Evolutionary conservation across 1,140 invertebrate species (phyloP).

Genomic region (Zaprionus tsacasi): DNA sequence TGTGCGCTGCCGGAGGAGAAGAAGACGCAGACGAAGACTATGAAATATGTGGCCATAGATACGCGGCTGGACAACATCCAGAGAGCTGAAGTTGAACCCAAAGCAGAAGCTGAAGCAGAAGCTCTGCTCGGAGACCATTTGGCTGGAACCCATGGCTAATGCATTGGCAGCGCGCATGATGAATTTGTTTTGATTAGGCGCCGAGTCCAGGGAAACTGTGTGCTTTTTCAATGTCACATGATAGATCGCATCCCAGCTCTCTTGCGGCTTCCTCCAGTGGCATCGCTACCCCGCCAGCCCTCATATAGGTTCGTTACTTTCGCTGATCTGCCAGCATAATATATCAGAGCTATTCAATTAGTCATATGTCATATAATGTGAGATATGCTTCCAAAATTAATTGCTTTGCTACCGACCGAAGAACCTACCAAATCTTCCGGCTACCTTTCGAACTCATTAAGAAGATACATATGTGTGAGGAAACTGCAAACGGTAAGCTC

Average conservation of each 20-base stretch:
- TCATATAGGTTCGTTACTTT: slow-evolving; percentile 53
- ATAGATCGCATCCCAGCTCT: background rate
- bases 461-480: background rate
- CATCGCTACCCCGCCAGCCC: background rate
- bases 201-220: slow-evolving; percentile 29
- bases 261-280: background rate
- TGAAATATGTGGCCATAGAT: slow-evolving; percentile 80
- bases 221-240: slow-evolving; percentile 58
- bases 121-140: slow-evolving; percentile 16
- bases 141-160: slow-evolving; percentile 54
- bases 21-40: slow-evolving; percentile 55
- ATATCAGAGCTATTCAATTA: slow-evolving; percentile 76
- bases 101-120: background rate
- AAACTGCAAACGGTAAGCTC: slow-evolving; percentile 2
- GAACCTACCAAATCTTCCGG: slow-evolving; percentile 10
- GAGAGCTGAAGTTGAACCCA: slow-evolving; percentile 12
- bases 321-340: slow-evolving; percentile 66
- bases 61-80: slow-evolving; percentile 46
- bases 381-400: slow-evolving; percentile 75
- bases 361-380: slow-evolving; percentile 72
- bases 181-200: slow-evolving; percentile 81
- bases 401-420: slow-evolving; percentile 49
- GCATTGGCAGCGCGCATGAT: slow-evolving; percentile 78
- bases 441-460: slow-evolving; percentile 24
- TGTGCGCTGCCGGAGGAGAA: slow-evolving; percentile 61